Evolutionary conservation across 2,888 invertebrate genomes (phyloP).

Genomic region (Pachycephus smyrnensis): DNA sequence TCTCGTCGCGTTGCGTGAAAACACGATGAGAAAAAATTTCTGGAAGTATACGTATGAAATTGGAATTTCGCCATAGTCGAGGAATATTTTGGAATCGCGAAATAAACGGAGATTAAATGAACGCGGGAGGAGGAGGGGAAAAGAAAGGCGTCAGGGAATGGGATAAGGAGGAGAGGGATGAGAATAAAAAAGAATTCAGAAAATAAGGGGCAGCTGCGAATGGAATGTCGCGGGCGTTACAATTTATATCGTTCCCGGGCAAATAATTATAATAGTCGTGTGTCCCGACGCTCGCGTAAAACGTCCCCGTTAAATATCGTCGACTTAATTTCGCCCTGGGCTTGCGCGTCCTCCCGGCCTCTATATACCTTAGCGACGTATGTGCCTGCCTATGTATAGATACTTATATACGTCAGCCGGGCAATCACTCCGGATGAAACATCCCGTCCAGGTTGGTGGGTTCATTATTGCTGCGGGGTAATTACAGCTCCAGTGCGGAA

Average conservation of each 20-base stretch:
- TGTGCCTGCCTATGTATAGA: background rate
- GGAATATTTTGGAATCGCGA: background rate
- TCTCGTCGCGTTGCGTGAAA: background rate
- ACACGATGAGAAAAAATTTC: background rate
- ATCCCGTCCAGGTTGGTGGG: background rate
- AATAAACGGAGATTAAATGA: background rate
- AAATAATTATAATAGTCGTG: background rate
- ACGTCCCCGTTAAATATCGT: background rate
- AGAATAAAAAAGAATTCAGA: background rate
- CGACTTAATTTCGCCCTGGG: background rate
- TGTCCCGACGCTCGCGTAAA: background rate
- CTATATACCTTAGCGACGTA: background rate
- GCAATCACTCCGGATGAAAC: background rate
- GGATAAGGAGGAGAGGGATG: background rate
- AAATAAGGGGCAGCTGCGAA: conserved; percentile 7
- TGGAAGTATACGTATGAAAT: background rate
- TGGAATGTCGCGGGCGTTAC: conserved; percentile 11
- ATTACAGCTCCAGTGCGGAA: background rate
- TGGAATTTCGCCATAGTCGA: background rate
- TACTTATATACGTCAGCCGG: background rate
- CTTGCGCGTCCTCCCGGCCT: background rate
- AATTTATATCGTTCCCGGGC: background rate
- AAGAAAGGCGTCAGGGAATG: background rate
- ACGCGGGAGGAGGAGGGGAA: background rate
- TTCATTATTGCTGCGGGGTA: background rate